Percentiles rank a stretch among this genome's conserved stretches.
phyloP scores from a whole-genome alignment of 2,888 invertebrate species.

The Caenorhabditis auriculariae region DNA sequence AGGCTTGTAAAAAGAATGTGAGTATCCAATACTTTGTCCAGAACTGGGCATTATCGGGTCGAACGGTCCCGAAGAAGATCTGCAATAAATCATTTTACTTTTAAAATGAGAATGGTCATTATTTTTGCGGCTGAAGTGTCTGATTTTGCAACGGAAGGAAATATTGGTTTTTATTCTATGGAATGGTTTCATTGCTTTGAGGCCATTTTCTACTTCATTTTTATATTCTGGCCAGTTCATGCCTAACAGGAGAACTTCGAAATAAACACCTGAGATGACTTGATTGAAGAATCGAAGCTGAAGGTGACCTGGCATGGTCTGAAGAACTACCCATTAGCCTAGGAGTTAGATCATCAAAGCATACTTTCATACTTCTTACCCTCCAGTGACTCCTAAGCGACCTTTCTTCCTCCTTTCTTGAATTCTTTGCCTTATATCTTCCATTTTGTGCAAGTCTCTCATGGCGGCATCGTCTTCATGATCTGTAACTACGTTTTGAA shows the following conservation, averaged over 20 bases:
- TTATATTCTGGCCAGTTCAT: too few relatives aligned
- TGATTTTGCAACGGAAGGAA: neutral
- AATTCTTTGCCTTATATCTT: constrained; percentile 54
- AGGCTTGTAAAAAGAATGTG: too few relatives aligned
- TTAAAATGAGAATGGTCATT: too few relatives aligned
- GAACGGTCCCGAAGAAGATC: constrained; percentile 17
- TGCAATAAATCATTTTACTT: too few relatives aligned
- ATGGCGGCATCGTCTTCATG: constrained; percentile 24
- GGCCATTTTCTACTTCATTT: too few relatives aligned
- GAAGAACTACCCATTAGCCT: too few relatives aligned
- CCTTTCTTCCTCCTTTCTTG: constrained; percentile 50
- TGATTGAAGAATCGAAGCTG: constrained; percentile 9
- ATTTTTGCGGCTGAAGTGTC: too few relatives aligned
- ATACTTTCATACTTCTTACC: too few relatives aligned
- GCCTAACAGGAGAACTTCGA: too few relatives aligned
- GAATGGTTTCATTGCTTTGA: neutral
- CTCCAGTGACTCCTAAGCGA: constrained; percentile 34
- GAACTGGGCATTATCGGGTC: constrained; percentile 11
- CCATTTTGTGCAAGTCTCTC: constrained; percentile 41
- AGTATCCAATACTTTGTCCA: too few relatives aligned
- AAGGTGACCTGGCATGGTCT: constrained; percentile 23
- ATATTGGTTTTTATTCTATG: too few relatives aligned
- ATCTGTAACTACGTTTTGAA: constrained; percentile 7
- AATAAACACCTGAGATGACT: constrained; percentile 4
- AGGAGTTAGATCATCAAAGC: too few relatives aligned